Percentiles rank a stretch among this genome's conserved stretches.
These are phyloP conservation scores for Macrotus californicus DNA, from an alignment of 2,113 vertebrate genomes.

Conservation along the genomic window DNA sequence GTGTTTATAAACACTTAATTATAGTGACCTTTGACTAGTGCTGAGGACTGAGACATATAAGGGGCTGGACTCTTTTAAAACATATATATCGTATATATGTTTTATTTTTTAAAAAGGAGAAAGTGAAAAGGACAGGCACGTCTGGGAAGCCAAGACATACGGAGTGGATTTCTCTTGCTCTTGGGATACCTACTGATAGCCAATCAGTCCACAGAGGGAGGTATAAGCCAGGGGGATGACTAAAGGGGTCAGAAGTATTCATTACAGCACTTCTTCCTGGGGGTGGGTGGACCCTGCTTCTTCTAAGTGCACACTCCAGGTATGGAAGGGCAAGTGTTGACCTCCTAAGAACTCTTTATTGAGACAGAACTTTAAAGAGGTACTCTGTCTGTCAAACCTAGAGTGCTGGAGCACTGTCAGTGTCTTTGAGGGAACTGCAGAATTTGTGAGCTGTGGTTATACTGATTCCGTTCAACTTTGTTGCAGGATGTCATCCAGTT, in stretches of 20 bases:
- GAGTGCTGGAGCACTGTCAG: not conserved
- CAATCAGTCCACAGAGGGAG: not conserved
- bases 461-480: not conserved
- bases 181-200: not conserved
- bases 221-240: not conserved
- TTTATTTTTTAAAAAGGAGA: not conserved
- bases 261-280: not conserved
- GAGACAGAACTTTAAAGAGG: not conserved
- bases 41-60: not conserved
- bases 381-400: not conserved
- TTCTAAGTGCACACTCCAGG: not conserved
- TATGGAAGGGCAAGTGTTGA: not conserved
- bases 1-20: not conserved
- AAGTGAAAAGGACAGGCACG: not conserved
- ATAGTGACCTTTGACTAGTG: not conserved
- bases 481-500: not conserved
- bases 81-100: not conserved
- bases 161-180: not conserved
- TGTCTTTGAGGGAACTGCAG: not conserved
- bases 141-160: not conserved
- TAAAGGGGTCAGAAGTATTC: not conserved
- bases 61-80: not conserved
- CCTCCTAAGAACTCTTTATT: not conserved
- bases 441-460: not conserved
- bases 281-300: not conserved